Percentiles rank a stretch among this genome's conserved stretches.
Evolutionary conservation across 2,888 invertebrate species (phyloP).

Genomic region (Callinectes sapidus): DNA sequence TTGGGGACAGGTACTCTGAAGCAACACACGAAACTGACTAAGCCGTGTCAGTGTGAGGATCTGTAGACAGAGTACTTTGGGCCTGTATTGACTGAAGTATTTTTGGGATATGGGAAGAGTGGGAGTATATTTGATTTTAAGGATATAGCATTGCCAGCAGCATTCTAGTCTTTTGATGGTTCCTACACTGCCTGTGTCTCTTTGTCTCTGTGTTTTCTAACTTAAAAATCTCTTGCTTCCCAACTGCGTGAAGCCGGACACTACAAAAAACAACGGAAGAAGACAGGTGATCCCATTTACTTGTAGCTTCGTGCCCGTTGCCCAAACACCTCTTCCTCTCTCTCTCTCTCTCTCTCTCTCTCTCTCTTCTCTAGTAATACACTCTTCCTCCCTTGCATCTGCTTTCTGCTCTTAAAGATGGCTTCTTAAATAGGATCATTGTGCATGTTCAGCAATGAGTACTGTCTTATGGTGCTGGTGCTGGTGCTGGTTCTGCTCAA

Average conservation of each 20-base stretch:
- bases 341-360: background rate
- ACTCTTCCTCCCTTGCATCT: background rate
- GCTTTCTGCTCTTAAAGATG: background rate
- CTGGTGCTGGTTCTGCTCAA: background rate
- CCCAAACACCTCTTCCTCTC: background rate
- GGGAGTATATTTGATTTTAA: background rate
- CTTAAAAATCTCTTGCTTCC: conserved; percentile 60
- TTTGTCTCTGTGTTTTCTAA: conserved; percentile 54
- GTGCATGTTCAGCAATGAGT: background rate
- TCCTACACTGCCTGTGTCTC: conserved; percentile 39
- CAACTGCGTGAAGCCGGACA: conserved; percentile 59
- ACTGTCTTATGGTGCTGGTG: conserved; percentile 27
- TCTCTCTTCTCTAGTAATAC: background rate
- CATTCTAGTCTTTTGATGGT: conserved; percentile 43
- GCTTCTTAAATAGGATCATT: background rate
- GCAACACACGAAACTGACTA: background rate
- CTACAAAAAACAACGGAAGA: conserved; percentile 66
- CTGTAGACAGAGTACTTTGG: background rate
- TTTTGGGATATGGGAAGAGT: background rate
- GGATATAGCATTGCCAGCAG: conserved; percentile 40
- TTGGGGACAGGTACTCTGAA: background rate
- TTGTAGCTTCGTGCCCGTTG: conserved; percentile 40
- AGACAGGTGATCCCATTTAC: conserved; percentile 60
- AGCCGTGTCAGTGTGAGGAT: background rate
- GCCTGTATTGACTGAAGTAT: background rate